phyloP scores from a whole-genome alignment of 2,888 invertebrate species.

The Carabus problematicus region DNA sequence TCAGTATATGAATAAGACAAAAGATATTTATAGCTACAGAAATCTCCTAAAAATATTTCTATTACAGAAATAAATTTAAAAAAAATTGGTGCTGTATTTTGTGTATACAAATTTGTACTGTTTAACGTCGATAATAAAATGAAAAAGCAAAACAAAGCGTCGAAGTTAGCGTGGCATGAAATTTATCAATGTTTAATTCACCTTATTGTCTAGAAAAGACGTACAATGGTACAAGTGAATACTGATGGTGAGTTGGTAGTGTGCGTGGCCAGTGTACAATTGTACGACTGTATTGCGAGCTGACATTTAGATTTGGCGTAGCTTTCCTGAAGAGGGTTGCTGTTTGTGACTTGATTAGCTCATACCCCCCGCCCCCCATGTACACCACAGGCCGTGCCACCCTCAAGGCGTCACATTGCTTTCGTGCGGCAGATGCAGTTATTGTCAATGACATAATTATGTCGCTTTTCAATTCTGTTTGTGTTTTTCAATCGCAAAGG shows the following conservation, averaged over 20 bases:
- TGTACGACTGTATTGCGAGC: conserved; percentile 24
- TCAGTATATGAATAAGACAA: too few relatives aligned
- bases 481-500: background rate
- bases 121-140: background rate
- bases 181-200: conserved; percentile 32
- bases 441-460: background rate
- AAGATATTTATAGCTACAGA: too few relatives aligned
- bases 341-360: conserved; percentile 25
- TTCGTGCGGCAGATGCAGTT: conserved; percentile 19
- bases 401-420: background rate
- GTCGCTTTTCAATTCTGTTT: conserved; percentile 1
- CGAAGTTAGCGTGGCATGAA: conserved; percentile 33
- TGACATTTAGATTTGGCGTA: conserved; percentile 32
- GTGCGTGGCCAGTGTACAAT: background rate
- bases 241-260: background rate
- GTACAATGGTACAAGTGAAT: conserved; percentile 9
- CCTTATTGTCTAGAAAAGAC: conserved; percentile 31
- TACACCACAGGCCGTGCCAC: background rate
- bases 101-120: too few relatives aligned
- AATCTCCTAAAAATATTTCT: too few relatives aligned
- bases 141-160: conserved; percentile 26
- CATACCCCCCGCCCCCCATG: conserved; percentile 11
- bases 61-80: background rate
- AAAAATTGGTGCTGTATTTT: too few relatives aligned
- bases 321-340: conserved; percentile 1